These are phyloP conservation scores for Polyergus mexicanus DNA, from an alignment of 1,140 invertebrate genomes.

Conservation along the genomic window DNA sequence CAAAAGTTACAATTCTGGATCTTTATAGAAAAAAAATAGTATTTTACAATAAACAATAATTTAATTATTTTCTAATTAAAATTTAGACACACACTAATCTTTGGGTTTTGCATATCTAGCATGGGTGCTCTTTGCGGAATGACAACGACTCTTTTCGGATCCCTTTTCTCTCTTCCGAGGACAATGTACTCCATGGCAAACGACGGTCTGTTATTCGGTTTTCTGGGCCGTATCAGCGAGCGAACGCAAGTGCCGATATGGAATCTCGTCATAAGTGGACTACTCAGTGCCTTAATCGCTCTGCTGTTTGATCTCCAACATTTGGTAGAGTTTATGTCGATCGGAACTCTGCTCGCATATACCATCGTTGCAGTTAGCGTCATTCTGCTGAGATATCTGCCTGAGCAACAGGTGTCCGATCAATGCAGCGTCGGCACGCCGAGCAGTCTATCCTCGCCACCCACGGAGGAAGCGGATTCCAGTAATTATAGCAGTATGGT, in stretches of 20 bases:
- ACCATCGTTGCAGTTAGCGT: slow-evolving; percentile 96
- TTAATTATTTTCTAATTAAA: slow-evolving; percentile 8
- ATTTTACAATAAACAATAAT: neutral
- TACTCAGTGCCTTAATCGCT: slow-evolving; percentile 92
- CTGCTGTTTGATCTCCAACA: slow-evolving; percentile 96
- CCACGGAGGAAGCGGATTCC: slow-evolving; percentile 80
- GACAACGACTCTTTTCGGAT: slow-evolving; percentile 95
- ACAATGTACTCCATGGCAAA: slow-evolving; percentile 96
- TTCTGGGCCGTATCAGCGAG: slow-evolving; percentile 90
- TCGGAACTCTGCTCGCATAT: slow-evolving; percentile 96
- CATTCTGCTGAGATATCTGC: slow-evolving; percentile 94
- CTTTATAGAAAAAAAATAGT: too few species aligned
- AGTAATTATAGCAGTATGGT: slow-evolving; percentile 81
- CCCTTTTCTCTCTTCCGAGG: slow-evolving; percentile 93
- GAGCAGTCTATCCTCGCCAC: slow-evolving; percentile 78
- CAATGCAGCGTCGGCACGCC: slow-evolving; percentile 79
- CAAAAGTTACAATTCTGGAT: neutral
- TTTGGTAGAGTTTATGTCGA: slow-evolving; percentile 97
- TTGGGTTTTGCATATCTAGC: slow-evolving; percentile 81
- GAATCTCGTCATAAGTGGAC: slow-evolving; percentile 93
- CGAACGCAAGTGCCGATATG: slow-evolving; percentile 94
- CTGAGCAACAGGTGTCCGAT: slow-evolving; percentile 87
- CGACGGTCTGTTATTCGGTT: slow-evolving; percentile 94
- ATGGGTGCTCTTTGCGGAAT: slow-evolving; percentile 96
- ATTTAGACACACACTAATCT: too few species aligned